These are phyloP conservation scores for Melanotaenia pygmaea DNA, from an alignment of 2,797 vertebrate species.

Conservation along the genomic window DNA sequence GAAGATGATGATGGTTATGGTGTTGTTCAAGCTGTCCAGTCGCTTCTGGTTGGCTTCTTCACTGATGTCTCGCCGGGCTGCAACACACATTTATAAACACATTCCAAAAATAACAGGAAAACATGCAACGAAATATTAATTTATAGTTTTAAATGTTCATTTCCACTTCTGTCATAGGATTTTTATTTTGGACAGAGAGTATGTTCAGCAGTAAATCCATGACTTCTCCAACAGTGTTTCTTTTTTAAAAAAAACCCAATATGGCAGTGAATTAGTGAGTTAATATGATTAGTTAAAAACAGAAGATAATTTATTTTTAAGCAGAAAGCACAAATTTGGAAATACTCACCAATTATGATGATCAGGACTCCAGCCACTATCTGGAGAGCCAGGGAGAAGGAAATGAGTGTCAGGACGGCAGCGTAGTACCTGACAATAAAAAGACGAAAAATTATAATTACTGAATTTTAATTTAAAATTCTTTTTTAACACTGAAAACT, in stretches of 20 bases:
- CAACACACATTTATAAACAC: constrained; percentile 45
- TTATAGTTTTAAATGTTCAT: background rate
- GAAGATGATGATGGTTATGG: constrained; percentile 86
- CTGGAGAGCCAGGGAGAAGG: constrained; percentile 91
- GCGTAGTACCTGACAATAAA: constrained; percentile 80
- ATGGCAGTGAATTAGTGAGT: constrained; percentile 60
- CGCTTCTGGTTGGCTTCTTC: constrained; percentile 86
- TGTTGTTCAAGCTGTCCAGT: constrained; percentile 89
- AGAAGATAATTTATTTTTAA: constrained; percentile 19
- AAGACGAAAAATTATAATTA: background rate
- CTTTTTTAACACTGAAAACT: background rate
- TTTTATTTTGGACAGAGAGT: background rate
- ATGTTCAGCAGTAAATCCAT: background rate
- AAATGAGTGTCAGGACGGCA: constrained; percentile 89
- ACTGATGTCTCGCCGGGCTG: constrained; percentile 90
- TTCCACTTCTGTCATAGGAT: background rate
- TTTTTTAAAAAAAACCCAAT: background rate
- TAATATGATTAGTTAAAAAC: constrained; percentile 57
- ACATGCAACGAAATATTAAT: background rate
- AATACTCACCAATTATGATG: constrained; percentile 88
- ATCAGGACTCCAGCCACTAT: constrained; percentile 88
- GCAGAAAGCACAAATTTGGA: background rate
- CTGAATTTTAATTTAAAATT: no score
- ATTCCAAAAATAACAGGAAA: constrained; percentile 43
- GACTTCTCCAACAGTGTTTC: background rate